Evolutionary conservation across 2,113 vertebrate species (phyloP), one percentile per base, ranked within the genome.

Genomic region (Choloepus hoffmanni): DNA sequence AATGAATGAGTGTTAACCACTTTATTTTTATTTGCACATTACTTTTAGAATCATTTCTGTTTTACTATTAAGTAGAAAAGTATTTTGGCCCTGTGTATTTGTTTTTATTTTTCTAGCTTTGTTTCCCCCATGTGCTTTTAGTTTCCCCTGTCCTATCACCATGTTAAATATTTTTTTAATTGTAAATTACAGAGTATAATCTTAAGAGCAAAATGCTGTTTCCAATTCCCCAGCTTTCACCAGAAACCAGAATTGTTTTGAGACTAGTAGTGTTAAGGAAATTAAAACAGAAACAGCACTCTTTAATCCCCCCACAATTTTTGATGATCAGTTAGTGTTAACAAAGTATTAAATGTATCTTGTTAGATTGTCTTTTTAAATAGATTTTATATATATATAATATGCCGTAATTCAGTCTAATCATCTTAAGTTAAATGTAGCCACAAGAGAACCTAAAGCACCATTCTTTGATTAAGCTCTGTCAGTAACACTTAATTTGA

Each of bases 31-130:
- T 90, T 85, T 79, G 83, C 26, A 85, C 8, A 28, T 70, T 81
- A 74, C 76, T 90, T 92, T 91, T 40, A 94, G 92, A 96, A 55
- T 0, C 1, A 65, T 24, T 90, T 95, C 23, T 85, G 62, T 89
- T 67, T 91, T 81, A 58, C 28, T 87, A 53, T 53, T 91, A 68
- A 53, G 4, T 77, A 3, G 28, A 90, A 85, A 50, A 85, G 0
- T 94, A 43, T 92, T 73, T 95, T 92, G 78, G 9, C 63, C 90
- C 5, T 92, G 13, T 65, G 26, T 92, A 18, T 82, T 65, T 93
- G 8, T 91, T 94, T 94, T 18, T 2, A n/a, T 67, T 92, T 93
- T 97, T 82, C 10, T 70, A 50, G 33, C 63, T 97, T 94, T 93
- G 62, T 92, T 93, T 88, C 15, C 0, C 53, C 5, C 26, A 45